Evolutionary conservation across 2,113 vertebrate genomes (phyloP), one percentile per base, ranked within the genome.

Genomic region (Sebastes schlegelii): DNA sequence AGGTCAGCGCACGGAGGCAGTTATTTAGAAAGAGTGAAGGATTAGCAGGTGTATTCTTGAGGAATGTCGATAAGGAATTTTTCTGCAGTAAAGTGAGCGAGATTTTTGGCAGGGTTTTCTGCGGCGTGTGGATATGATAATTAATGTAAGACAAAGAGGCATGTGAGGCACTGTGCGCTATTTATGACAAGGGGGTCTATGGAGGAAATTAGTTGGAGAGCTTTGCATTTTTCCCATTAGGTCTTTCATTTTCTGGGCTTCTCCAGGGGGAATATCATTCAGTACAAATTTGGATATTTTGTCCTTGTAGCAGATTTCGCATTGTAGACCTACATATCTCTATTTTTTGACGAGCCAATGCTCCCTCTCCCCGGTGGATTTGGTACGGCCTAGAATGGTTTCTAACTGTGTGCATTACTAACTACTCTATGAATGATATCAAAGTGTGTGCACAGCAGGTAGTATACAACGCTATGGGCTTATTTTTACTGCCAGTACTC

Each of bases 21-120:
- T 81, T 86, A 60, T 82, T 89, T 79, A 19, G 82, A 77, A 80
- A 86, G 66, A 65, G 69, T 68, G 86, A 80, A 65, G 86, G 89
- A 94, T 88, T 88, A 91, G 85, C 77, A 88, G 86, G 91, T 91
- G 88, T 84, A 85, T 91, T 90, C 84, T 86, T 86, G 80, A 85
- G 78, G 79, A 83, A 87, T 85, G 83, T 77, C 69, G 86, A 91
- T 87, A 83, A 91, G 81, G 76, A 89, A 82, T 81, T 80, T 81
- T 80, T 90, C 69, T 52, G 77, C 72, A 61, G 71, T 51, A 74
- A 88, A 83, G 70, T 83, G 77, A 83, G 86, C 77, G 68, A 85
- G 77, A 84, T 81, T 88, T 71, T 89, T 81, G 85, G 82, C 87
- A 87, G 87, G 86, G 77, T 87, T 77, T 69, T 8, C 26, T 64